Evolutionary conservation across 1,140 invertebrate genomes (phyloP), one percentile per base, ranked within the genome.

Genomic region (Ceratosolen solmsi): DNA sequence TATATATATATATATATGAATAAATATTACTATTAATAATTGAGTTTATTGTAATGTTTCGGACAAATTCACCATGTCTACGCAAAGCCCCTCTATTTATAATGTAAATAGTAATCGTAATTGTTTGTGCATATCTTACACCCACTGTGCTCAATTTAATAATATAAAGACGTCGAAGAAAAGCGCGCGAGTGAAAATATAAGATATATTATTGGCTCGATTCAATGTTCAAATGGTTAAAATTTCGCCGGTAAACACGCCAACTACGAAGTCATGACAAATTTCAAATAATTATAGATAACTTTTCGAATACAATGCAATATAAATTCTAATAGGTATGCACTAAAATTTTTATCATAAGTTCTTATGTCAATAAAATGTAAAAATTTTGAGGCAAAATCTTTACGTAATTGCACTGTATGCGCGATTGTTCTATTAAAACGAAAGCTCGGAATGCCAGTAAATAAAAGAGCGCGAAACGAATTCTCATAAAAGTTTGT

Each of bases 311-410:
- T 9, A 7, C 20, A 54, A 54, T 54, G 2, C 9, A 54, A 54
- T 2, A 20, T 27, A 63, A 25, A 63, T 63, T 63, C 27, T 63
- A 63, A 11, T 63, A 63, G 22, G 27, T 15, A 30, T 63, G n/a
- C 25, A 30, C 27, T 25, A 30, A 63, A 63, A 1, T 13, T 56
- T 51, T 75, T 25, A 76, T 30, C 56, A n/a, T 56, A 56, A 63
- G 36, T 60, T 76, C 41, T 60, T 76, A n/a, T n/a, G n/a, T n/a
- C n/a, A n/a, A n/a, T n/a, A 36, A 63, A 58, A 33, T 63, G 0
- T n/a, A 49, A n/a, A n/a, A n/a, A 77, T 63, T 77, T 60, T 5
- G 25, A 46, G 27, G 65, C 27, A 65, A 77, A 49, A 46, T 49
- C 58, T 65, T 77, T 65, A 49, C 41, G 11, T 51, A 65, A 15